Evolutionary conservation across 2,888 invertebrate species (phyloP), one percentile per base, ranked within the genome.

Genomic region (Automeris io): DNA sequence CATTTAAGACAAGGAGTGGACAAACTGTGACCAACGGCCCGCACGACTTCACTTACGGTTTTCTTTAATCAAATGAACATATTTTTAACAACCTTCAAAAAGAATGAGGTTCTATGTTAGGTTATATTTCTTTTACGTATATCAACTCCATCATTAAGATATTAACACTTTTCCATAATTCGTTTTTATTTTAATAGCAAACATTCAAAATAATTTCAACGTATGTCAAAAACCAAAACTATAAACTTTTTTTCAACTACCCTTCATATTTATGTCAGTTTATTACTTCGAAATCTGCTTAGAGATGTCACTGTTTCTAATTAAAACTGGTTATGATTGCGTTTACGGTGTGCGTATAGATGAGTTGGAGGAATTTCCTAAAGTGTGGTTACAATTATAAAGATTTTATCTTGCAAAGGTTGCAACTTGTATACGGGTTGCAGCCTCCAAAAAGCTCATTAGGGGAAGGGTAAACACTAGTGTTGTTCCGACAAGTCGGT

Each of bases 361-460:
- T 16, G n/a, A 1, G 9, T 1, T 6, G 2, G 2, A 12, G 25
- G 5, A 0, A 1, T n/a, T 7, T 4, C 5, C 29, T 16, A 18
- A 1, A 4, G 35, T 33, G 39, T 47, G 43, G 42, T 43, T 45
- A 43, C 42, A 43, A 39, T 42, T 33, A 38, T 41, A 47, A 43
- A 42, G 22, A 42, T 44, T 58, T 61, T 63, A 18, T 64, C 61
- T 56, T 45, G 62, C 3, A 41, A 56, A 34, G 61, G 59, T 47
- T 40, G 46, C 51, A 45, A 46, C 54, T 51, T 40, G 58, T 60
- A 54, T 57, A 59, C 57, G 39, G 45, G 51, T 49, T 50, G 56
- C 46, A 41, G 52, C 60, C 60, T 49, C 40, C 11, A 22, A 8
- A 34, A 34, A n/a, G n/a, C n/a, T n/a, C n/a, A n/a, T n/a, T n/a